These are phyloP conservation scores for Drosophila infuscata DNA, from an alignment of 2,888 invertebrate genomes.

Conservation along the genomic window DNA sequence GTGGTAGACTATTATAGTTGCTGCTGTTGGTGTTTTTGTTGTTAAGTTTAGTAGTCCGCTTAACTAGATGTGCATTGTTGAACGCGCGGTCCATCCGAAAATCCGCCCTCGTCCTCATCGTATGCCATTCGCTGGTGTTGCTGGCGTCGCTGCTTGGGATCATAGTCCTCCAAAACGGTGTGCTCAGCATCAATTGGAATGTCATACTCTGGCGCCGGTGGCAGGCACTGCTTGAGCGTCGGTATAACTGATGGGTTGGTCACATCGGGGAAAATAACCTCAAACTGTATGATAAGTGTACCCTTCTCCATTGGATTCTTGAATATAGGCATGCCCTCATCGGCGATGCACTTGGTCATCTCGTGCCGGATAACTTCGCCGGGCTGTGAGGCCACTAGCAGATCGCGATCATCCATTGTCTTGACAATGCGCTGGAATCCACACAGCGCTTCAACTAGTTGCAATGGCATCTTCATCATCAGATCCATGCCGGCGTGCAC, in stretches of 20 bases:
- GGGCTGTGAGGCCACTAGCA: slow-evolving; percentile 92
- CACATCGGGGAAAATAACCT: slow-evolving; percentile 93
- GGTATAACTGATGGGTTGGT: slow-evolving; percentile 91
- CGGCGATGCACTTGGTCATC: slow-evolving; percentile 94
- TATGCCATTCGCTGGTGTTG: slow-evolving; percentile 88
- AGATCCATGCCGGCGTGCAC: slow-evolving; percentile 90
- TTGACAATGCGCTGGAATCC: slow-evolving; percentile 95
- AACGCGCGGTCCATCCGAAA: slow-evolving; percentile 88
- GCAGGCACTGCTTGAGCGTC: slow-evolving; percentile 91
- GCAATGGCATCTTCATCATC: slow-evolving; percentile 93
- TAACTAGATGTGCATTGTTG: slow-evolving; percentile 93
- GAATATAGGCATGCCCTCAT: slow-evolving; percentile 98
- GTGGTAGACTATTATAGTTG: slow-evolving; percentile 5
- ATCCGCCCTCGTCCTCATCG: slow-evolving; percentile 92
- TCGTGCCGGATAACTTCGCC: slow-evolving; percentile 97
- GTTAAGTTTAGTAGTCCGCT: slow-evolving; percentile 70
- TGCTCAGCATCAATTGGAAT: slow-evolving; percentile 85
- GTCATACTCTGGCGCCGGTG: slow-evolving; percentile 89
- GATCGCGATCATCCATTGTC: slow-evolving; percentile 95
- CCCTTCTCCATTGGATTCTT: slow-evolving; percentile 97
- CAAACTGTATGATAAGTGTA: slow-evolving; percentile 95
- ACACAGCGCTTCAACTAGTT: slow-evolving; percentile 96
- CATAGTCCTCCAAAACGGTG: slow-evolving; percentile 88
- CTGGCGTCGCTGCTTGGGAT: slow-evolving; percentile 90
- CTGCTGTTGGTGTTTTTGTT: slow-evolving; percentile 14